Percentiles rank a stretch among this genome's conserved stretches.
Evolutionary conservation across 2,113 vertebrate species (phyloP).

Genomic region (Leptobrachium ailaonicum): DNA sequence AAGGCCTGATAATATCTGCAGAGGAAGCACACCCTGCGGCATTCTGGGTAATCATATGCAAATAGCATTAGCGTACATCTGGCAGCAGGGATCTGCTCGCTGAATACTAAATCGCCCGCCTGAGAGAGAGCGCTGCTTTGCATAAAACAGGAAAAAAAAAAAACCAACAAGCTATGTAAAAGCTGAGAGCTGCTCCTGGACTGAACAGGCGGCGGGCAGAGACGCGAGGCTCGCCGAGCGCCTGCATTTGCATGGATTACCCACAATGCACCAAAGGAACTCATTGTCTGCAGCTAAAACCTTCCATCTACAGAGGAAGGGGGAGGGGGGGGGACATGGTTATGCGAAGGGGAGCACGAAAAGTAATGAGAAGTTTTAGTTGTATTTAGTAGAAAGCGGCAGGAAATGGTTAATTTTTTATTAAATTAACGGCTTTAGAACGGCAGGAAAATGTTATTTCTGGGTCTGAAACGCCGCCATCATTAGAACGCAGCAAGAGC

Average conservation of each 20-base stretch:
- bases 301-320: no score
- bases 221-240: not conserved
- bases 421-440: no score
- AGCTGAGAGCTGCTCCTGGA: not conserved
- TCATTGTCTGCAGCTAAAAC: not conserved
- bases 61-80: not conserved
- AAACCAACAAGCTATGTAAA: not conserved
- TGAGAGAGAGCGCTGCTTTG: not conserved
- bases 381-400: no score
- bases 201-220: not conserved
- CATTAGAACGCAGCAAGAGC: no score
- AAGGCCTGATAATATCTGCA: no score
- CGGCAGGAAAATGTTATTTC: no score
- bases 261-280: slow-evolving; percentile 5
- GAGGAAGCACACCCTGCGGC: not conserved
- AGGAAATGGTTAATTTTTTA: no score
- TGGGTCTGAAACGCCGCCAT: no score
- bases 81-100: not conserved
- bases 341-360: no score
- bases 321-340: no score
- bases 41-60: slow-evolving; percentile 39
- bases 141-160: not conserved
- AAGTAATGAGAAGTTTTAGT: no score
- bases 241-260: slow-evolving; percentile 35
- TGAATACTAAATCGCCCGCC: not conserved